These are phyloP conservation scores for Heterodera filipjevi DNA, from an alignment of 2,888 invertebrate species.

Conservation along the genomic window DNA sequence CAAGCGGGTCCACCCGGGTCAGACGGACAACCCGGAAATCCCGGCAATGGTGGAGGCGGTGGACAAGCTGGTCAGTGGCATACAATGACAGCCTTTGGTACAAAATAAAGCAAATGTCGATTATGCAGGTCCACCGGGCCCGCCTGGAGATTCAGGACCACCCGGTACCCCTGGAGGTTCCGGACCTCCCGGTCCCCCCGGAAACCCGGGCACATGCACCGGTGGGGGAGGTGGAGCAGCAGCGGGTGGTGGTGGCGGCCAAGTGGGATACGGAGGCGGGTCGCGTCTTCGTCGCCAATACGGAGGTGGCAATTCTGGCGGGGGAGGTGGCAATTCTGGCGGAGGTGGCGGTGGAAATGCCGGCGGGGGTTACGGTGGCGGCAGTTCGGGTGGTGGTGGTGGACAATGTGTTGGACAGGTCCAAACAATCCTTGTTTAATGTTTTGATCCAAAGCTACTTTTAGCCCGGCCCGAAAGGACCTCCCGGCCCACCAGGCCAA, in stretches of 20 bases:
- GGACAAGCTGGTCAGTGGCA: slow-evolving; percentile 27
- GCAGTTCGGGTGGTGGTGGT: neutral
- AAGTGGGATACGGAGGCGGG: neutral
- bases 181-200: slow-evolving; percentile 47
- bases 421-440: neutral
- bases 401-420: slow-evolving; percentile 3
- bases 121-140: slow-evolving; percentile 54
- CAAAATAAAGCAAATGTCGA: neutral
- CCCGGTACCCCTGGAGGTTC: slow-evolving; percentile 48
- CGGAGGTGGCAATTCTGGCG: neutral
- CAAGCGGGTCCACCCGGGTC: slow-evolving; percentile 55
- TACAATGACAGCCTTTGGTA: neutral
- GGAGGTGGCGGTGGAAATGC: neutral
- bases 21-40: slow-evolving; percentile 56
- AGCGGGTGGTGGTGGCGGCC: slow-evolving; percentile 33
- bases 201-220: slow-evolving; percentile 38
- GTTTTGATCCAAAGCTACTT: neutral
- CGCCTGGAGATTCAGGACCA: slow-evolving; percentile 41
- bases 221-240: neutral
- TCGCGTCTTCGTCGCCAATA: neutral
- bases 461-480: slow-evolving; percentile 48
- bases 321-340: slow-evolving; percentile 16
- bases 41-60: slow-evolving; percentile 46
- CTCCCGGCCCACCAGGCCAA: slow-evolving; percentile 41
- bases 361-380: neutral